Evolutionary conservation across 2,113 vertebrate genomes (phyloP).

Genomic region (Megalops atlanticus): DNA sequence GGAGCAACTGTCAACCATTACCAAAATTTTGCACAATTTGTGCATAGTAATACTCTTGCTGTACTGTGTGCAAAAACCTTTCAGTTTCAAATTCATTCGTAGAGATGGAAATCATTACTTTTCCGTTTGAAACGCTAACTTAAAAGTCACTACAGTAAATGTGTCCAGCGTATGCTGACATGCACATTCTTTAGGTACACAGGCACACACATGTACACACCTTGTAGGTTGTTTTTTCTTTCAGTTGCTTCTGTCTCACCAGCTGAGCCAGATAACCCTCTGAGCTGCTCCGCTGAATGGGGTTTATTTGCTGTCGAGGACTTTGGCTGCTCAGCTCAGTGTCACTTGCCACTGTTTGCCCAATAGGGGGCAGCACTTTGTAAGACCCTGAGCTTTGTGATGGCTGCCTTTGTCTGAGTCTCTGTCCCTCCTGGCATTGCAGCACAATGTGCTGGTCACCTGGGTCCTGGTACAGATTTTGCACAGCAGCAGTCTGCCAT

Average conservation of each 20-base stretch:
- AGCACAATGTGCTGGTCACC: slow-evolving; percentile 29
- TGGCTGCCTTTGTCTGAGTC: slow-evolving; percentile 7
- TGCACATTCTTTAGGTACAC: background rate
- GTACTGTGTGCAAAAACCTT: too few species aligned
- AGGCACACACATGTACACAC: slow-evolving; percentile 56
- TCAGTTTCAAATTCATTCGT: background rate
- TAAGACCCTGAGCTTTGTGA: slow-evolving; percentile 36
- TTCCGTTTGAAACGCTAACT: background rate
- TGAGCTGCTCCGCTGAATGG: slow-evolving; percentile 59
- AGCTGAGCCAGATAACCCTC: slow-evolving; percentile 70
- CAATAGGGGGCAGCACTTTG: slow-evolving; percentile 67
- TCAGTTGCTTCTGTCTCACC: slow-evolving; percentile 66
- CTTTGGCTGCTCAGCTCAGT: slow-evolving; percentile 37
- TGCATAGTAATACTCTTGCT: too few species aligned
- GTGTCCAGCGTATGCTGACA: background rate
- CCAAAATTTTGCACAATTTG: background rate
- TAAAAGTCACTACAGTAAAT: background rate
- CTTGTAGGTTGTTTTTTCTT: slow-evolving; percentile 64
- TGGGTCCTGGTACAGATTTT: slow-evolving; percentile 27
- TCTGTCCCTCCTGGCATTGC: slow-evolving; percentile 25
- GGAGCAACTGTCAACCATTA: background rate
- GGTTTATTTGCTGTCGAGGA: slow-evolving; percentile 21
- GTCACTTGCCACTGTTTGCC: slow-evolving; percentile 39
- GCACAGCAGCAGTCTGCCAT: slow-evolving; percentile 33
- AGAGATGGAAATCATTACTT: background rate